These are phyloP conservation scores for Trichonephila clavata DNA, from an alignment of 1,140 invertebrate genomes.

Conservation along the genomic window DNA sequence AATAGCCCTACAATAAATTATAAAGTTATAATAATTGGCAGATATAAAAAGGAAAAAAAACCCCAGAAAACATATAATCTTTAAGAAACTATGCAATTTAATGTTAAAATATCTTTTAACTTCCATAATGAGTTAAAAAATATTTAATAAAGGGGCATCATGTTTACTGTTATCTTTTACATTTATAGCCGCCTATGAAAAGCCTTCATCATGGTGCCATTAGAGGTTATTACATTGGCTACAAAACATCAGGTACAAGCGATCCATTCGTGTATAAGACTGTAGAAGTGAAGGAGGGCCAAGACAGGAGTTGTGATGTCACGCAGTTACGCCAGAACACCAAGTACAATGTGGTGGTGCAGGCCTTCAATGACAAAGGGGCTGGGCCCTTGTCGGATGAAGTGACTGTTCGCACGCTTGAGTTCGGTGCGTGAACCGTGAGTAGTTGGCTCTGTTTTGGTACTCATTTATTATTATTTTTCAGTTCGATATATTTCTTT, in stretches of 20 bases:
- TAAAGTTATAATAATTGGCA: too few species aligned
- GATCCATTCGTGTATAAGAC: slow-evolving; percentile 80
- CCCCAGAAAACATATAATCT: too few species aligned
- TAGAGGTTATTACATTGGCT: slow-evolving; percentile 82
- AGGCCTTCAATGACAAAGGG: slow-evolving; percentile 83
- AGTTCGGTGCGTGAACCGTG: slow-evolving; percentile 77
- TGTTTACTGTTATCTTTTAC: neutral
- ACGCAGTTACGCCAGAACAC: slow-evolving; percentile 79
- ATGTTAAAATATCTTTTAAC: too few species aligned
- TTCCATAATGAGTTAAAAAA: too few species aligned
- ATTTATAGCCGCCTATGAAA: slow-evolving; percentile 50
- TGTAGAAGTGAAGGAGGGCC: slow-evolving; percentile 66
- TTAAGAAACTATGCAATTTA: too few species aligned
- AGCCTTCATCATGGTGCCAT: slow-evolving; percentile 77
- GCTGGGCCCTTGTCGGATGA: slow-evolving; percentile 81
- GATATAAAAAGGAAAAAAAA: too few species aligned
- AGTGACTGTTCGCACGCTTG: slow-evolving; percentile 79
- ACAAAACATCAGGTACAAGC: slow-evolving; percentile 80
- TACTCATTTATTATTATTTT: neutral
- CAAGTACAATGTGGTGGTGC: slow-evolving; percentile 82
- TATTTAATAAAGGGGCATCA: too few species aligned
- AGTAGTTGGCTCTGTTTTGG: slow-evolving; percentile 73
- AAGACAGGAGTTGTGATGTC: slow-evolving; percentile 70
- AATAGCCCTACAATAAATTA: too few species aligned
- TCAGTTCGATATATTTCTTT: too few species aligned